Evolutionary conservation across 2,888 invertebrate species (phyloP).

Genomic region (Leucophenga montana): DNA sequence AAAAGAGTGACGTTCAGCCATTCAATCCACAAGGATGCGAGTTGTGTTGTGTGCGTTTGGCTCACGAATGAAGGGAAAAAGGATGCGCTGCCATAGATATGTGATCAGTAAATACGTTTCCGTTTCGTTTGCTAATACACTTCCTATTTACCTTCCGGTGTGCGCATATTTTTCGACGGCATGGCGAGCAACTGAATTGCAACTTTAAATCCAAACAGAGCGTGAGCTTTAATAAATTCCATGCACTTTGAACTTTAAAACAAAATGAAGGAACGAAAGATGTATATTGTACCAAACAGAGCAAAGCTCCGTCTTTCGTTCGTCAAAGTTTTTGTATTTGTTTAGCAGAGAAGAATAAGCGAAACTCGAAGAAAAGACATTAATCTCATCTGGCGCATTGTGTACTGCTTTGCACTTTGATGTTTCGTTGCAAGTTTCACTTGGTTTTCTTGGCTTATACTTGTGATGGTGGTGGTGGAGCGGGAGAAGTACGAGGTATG

Average conservation of each 20-base stretch:
- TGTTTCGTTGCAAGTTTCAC: constrained; percentile 63
- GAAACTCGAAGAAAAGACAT: constrained; percentile 48
- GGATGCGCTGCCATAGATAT: constrained; percentile 44
- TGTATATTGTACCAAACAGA: no score
- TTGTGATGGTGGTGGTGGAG: constrained; percentile 31
- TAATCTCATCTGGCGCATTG: constrained; percentile 65
- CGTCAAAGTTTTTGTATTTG: constrained; percentile 31
- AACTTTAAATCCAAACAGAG: constrained; percentile 37
- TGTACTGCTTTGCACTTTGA: constrained; percentile 64
- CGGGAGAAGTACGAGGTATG: constrained; percentile 26
- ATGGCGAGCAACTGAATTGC: not conserved
- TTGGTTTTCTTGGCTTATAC: constrained; percentile 55
- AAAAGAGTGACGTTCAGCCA: constrained; percentile 1
- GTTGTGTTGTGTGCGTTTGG: not conserved
- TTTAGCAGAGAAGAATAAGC: not conserved
- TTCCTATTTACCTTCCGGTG: constrained; percentile 68
- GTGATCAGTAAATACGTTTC: constrained; percentile 70
- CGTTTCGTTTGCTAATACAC: constrained; percentile 69
- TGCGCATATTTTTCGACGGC: constrained; percentile 10
- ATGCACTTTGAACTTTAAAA: constrained; percentile 32
- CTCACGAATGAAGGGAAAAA: constrained; percentile 4
- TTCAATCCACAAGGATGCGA: constrained; percentile 23
- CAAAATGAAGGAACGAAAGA: not conserved
- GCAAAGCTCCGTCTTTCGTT: constrained; percentile 36
- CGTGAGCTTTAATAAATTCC: constrained; percentile 32